A percentile compares a stretch with the other conserved stretches of the same genome.
Conservation (phyloP, 2,888 invertebrate species). For the Myopa testacea region DNA sequence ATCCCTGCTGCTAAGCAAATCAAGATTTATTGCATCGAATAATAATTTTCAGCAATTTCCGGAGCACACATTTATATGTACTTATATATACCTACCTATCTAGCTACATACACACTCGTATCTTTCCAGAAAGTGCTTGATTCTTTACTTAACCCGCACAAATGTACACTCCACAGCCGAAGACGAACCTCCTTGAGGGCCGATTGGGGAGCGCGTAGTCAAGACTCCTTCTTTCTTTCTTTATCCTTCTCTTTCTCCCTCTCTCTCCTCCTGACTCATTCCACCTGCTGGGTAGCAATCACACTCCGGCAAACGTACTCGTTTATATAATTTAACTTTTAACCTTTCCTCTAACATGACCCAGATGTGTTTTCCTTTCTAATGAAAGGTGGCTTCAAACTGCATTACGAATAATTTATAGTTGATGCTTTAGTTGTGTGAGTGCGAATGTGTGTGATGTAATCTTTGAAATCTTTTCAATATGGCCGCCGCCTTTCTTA, state of each 20-base stretch:
- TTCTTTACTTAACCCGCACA: conserved; percentile 8
- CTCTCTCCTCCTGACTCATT: background rate
- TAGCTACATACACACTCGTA: background rate
- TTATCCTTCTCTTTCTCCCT: background rate
- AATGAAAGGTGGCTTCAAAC: conserved; percentile 28
- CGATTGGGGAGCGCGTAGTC: background rate
- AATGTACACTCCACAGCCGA: background rate
- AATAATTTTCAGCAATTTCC: conserved; percentile 38
- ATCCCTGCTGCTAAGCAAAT: conserved; percentile 17
- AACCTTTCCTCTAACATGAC: conserved; percentile 33
- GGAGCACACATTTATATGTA: conserved; percentile 7
- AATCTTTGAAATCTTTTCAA: conserved; percentile 36
- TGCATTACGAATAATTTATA: conserved; percentile 39
- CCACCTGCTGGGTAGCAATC: background rate
- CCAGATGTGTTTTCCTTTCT: conserved; percentile 39
- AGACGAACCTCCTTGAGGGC: background rate
- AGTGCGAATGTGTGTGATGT: conserved; percentile 9
- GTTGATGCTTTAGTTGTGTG: conserved; percentile 31
- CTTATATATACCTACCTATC: background rate
- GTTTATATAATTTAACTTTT: conserved; percentile 8
- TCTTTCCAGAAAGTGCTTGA: conserved; percentile 1
- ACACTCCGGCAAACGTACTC: background rate
- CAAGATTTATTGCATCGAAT: conserved; percentile 33
- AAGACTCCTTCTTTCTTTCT: background rate
- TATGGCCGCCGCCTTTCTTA: conserved; percentile 27